Conservation (phyloP, 2,797 vertebrate genomes). For the Myotis findleyi region DNA sequence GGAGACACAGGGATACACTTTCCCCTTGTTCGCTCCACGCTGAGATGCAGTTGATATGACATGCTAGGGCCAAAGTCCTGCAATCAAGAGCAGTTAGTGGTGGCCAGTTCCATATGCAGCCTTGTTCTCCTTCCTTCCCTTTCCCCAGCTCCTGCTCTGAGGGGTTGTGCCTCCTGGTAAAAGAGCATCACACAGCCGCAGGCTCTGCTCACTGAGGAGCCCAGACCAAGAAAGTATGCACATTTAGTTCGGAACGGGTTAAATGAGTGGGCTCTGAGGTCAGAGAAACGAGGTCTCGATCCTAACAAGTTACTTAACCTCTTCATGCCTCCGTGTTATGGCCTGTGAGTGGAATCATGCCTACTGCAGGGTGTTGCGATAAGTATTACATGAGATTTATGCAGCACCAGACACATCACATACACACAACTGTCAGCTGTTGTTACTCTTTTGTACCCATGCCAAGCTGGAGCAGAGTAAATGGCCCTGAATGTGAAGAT, state of each 20-base stretch:
- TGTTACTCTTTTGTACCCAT: not conserved
- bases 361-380: not conserved
- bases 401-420: not conserved
- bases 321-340: slow-evolving; percentile 12
- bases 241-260: not conserved
- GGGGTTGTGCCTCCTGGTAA: not conserved
- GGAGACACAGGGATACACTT: not conserved
- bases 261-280: not conserved
- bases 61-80: not conserved
- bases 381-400: not conserved
- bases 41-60: not conserved
- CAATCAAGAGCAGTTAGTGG: not conserved
- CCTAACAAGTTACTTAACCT: slow-evolving; percentile 3
- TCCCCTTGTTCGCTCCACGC: not conserved
- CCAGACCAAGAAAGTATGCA: not conserved
- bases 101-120: not conserved
- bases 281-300: slow-evolving; percentile 22
- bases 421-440: not conserved
- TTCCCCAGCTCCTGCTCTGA: not conserved
- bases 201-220: not conserved
- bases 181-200: not conserved
- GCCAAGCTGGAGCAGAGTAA: not conserved
- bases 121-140: not conserved
- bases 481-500: not conserved
- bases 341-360: not conserved